Percentiles rank a stretch among this genome's conserved stretches.
Evolutionary conservation across 53 echinoderm and acorn worm species (phyloP).

Genomic region (Crossaster papposus): DNA sequence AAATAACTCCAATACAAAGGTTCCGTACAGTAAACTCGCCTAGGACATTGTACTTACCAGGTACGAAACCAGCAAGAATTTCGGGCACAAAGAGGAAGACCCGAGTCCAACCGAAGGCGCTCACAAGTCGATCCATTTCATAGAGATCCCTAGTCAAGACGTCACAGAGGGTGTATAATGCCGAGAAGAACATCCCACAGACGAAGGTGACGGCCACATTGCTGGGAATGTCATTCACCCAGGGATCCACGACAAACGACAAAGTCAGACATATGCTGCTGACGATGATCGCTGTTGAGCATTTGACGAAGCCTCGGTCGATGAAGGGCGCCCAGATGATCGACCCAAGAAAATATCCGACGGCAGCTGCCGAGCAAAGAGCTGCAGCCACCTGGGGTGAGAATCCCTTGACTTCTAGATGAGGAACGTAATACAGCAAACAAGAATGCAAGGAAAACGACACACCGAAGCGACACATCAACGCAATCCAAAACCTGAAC

Average conservation of each 20-base stretch:
- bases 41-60: background rate
- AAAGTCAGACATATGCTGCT: background rate
- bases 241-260: conserved; percentile 1
- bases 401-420: conserved; percentile 9
- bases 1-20: too few relatives aligned
- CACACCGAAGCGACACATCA: background rate
- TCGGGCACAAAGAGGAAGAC: background rate
- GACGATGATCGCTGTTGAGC: background rate
- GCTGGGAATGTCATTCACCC: background rate
- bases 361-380: background rate
- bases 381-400: conserved; percentile 4
- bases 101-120: background rate
- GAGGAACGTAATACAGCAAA: background rate
- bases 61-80: background rate
- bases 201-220: too few relatives aligned
- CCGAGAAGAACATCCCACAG: too few relatives aligned
- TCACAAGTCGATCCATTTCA: background rate
- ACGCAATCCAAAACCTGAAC: background rate
- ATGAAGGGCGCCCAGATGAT: conserved; percentile 6
- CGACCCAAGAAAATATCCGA: background rate
- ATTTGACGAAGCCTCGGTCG: background rate
- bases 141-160: background rate
- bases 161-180: background rate
- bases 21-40: too few relatives aligned
- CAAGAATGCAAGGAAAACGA: background rate